Evolutionary conservation across 2,113 vertebrate genomes (phyloP).

Genomic region (Trichomycterus rosablanca): DNA sequence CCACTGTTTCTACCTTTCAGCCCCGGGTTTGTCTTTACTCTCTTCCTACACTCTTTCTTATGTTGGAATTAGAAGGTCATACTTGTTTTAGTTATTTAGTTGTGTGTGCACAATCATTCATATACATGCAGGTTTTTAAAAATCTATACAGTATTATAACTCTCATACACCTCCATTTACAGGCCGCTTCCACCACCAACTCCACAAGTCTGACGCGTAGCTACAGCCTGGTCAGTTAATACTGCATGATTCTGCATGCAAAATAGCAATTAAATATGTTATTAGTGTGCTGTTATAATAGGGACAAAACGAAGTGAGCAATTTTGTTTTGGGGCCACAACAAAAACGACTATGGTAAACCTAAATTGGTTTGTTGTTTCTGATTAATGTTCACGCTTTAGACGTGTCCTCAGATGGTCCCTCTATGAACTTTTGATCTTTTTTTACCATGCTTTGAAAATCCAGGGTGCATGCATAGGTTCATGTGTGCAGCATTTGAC

Average conservation of each 20-base stretch:
- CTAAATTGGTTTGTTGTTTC: background rate
- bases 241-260: slow-evolving; percentile 34
- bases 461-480: no score
- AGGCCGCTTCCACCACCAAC: slow-evolving; percentile 60
- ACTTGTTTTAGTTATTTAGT: no score
- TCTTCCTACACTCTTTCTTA: slow-evolving; percentile 40
- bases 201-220: slow-evolving; percentile 76
- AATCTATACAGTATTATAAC: slow-evolving; percentile 24
- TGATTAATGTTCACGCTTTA: no score
- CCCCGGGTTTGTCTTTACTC: slow-evolving; percentile 59
- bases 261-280: background rate
- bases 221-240: slow-evolving; percentile 79
- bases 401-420: no score
- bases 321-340: background rate
- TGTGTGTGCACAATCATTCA: no score
- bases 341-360: background rate
- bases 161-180: slow-evolving; percentile 27
- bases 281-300: background rate
- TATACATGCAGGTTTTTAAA: no score
- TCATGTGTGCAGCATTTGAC: no score
- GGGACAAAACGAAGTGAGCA: background rate
- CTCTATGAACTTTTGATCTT: no score
- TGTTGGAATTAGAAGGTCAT: no score
- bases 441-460: no score
- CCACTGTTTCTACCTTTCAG: slow-evolving; percentile 56